Percentiles rank a stretch among this genome's conserved stretches.
These are phyloP conservation scores for Tortrix viridana DNA, from an alignment of 2,888 invertebrate species.

Conservation along the genomic window DNA sequence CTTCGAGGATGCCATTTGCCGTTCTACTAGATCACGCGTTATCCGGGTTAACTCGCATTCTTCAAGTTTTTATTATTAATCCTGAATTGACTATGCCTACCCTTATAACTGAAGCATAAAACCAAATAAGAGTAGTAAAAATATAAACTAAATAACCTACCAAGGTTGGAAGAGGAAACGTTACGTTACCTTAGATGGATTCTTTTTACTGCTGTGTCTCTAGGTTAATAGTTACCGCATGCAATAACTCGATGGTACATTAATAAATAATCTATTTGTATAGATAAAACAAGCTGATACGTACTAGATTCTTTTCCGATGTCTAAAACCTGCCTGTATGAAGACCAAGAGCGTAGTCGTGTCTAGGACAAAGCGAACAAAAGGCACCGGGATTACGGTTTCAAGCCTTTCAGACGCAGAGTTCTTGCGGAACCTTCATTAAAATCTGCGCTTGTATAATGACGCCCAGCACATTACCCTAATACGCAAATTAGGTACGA, in stretches of 20 bases:
- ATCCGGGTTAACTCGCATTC: not conserved
- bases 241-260: too few relatives aligned
- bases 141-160: too few relatives aligned
- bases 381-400: conserved; percentile 62
- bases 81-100: too few relatives aligned
- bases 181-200: too few relatives aligned
- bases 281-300: not conserved
- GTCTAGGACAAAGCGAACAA: conserved; percentile 63
- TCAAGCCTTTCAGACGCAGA: conserved; percentile 57
- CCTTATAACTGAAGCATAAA: too few relatives aligned
- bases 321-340: conserved; percentile 36
- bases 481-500: conserved; percentile 19
- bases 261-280: too few relatives aligned
- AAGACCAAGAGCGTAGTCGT: conserved; percentile 49
- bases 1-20: conserved; percentile 13
- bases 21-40: conserved; percentile 8
- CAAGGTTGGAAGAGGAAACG: too few relatives aligned
- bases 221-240: too few relatives aligned
- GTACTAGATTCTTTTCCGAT: conserved; percentile 3
- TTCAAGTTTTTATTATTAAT: not conserved
- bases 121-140: too few relatives aligned
- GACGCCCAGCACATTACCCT: conserved; percentile 47
- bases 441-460: conserved; percentile 59
- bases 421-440: conserved; percentile 61
- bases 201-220: too few relatives aligned